Base-by-base conservation (phyloP, 30 jellyfish, hydroid and myxozoan genomes). In the Turritopsis dohrnii region DNA sequence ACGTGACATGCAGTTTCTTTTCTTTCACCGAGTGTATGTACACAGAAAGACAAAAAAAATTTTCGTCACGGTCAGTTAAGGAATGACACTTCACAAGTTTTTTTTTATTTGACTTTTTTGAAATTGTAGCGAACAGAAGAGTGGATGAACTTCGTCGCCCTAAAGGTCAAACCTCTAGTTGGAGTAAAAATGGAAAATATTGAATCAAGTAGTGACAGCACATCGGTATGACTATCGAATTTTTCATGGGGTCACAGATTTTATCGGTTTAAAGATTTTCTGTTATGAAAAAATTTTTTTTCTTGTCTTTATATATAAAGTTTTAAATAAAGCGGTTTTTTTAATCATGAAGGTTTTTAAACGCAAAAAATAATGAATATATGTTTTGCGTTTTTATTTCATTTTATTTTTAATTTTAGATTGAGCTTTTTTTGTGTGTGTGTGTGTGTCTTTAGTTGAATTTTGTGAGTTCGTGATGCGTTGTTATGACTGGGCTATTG, bases 161-260 rank as follows among this genome's bases (percentile, higher is more conserved):
- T 69, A n/a, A 27, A 69, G 77, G 77, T 69, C 77, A 69, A 69
- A 27, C 60, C 60, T 41, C 60, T 41, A 41, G 77, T 27, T 69
- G 77, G 77, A n/a, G 77, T n/a, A 19, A 23, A 69, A 69, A 69
- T 69, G 77, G 77, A 69, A n/a, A 69, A 23, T n/a, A 23, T n/a
- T 27, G 30, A 0, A 0, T n/a, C 77, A 69, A 27, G 23, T 16
- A 27, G 77, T 69, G 28, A 27, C 30, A 69, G 8, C 60, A 41
- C 60, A 16, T 7, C 77, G 77, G 77, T 69, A 69, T n/a, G 77
- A 27, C 77, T 69, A 69, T 69, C 30, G 30, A n/a, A 23, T 69
- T 23, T n/a, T n/a, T n/a, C 28, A 27, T n/a, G 77, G 30, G 77
- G 77, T 69, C 77, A 69, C 22, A 27, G 30, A 69, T n/a, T 69